phyloP scores from a whole-genome alignment of 2,797 vertebrate genomes.

The Valencia hispanica region DNA sequence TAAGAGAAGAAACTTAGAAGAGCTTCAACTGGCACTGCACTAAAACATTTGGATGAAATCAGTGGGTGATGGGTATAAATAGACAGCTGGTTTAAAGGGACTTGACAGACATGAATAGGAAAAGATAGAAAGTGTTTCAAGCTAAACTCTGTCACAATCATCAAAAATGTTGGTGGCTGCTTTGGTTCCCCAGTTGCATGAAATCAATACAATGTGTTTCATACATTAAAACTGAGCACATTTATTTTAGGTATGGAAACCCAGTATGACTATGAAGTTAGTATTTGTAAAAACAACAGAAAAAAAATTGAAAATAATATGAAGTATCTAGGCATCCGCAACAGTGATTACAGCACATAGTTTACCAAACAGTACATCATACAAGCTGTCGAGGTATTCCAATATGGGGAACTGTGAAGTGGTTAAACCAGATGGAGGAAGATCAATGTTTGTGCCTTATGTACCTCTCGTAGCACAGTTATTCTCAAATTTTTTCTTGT shows the following conservation, averaged over 20 bases:
- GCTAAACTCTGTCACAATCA: conserved; percentile 42
- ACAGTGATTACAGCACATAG: conserved; percentile 31
- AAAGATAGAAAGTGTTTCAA: conserved; percentile 47
- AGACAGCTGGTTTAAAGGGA: conserved; percentile 24
- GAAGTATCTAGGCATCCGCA: conserved; percentile 12
- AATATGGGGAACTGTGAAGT: conserved; percentile 30
- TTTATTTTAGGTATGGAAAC: conserved; percentile 24
- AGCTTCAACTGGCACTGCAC: conserved; percentile 8
- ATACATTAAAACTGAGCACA: conserved; percentile 24
- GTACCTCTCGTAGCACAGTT: conserved; percentile 43
- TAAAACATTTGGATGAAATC: conserved; percentile 43
- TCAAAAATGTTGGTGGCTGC: conserved; percentile 47
- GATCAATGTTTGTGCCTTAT: conserved; percentile 53
- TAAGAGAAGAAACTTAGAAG: conserved; percentile 14
- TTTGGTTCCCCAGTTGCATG: conserved; percentile 19
- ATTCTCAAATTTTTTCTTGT: conserved; percentile 62
- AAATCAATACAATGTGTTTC: conserved; percentile 31
- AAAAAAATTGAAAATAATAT: conserved; percentile 3
- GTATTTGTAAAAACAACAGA: conserved; percentile 11
- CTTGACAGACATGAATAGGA: conserved; percentile 16
- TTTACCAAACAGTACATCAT: conserved; percentile 31
- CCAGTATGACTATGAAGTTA: background rate
- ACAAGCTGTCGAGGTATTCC: conserved; percentile 29
- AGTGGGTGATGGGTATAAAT: conserved; percentile 31
- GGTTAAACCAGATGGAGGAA: conserved; percentile 57